Percentiles rank a stretch among this genome's conserved stretches.
Evolutionary conservation across 2,888 invertebrate species (phyloP).

Genomic region (Eupsilia transversa): DNA sequence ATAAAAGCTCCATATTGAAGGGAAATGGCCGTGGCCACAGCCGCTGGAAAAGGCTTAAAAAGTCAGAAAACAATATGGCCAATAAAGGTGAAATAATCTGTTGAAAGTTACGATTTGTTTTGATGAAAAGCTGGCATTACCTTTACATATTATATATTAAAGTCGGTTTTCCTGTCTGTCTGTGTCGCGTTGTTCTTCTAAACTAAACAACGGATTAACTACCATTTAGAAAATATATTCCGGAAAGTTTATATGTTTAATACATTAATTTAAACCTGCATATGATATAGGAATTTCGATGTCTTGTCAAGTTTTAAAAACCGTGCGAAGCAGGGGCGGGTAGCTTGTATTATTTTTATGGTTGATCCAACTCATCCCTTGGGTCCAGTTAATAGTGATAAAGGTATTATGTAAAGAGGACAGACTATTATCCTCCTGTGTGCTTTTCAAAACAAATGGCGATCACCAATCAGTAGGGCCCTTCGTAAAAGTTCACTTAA

Average conservation of each 20-base stretch:
- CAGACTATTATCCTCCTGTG: constrained; percentile 4
- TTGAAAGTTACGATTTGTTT: constrained; percentile 1
- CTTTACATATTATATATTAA: background rate
- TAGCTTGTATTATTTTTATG: background rate
- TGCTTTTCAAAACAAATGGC: constrained; percentile 15
- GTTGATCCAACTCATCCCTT: constrained; percentile 1
- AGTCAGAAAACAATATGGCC: constrained; percentile 12
- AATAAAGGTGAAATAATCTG: constrained; percentile 12
- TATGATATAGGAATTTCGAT: background rate
- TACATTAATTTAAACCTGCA: background rate
- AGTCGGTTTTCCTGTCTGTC: background rate
- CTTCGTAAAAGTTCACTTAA: background rate
- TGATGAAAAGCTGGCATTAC: constrained; percentile 5
- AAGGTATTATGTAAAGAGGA: constrained; percentile 13
- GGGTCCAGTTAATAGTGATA: constrained; percentile 1
- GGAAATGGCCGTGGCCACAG: constrained; percentile 20
- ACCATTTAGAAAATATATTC: background rate
- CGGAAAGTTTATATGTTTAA: background rate
- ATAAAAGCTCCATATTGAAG: constrained; percentile 48
- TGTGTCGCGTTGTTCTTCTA: background rate
- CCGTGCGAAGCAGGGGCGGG: background rate
- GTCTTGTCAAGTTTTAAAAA: background rate
- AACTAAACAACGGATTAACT: background rate
- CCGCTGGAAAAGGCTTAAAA: constrained; percentile 29
- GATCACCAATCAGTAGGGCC: constrained; percentile 10